Evolutionary conservation across 2,888 invertebrate genomes (phyloP), one percentile per base, ranked within the genome.

Genomic region (Holacanthella duospinosa): DNA sequence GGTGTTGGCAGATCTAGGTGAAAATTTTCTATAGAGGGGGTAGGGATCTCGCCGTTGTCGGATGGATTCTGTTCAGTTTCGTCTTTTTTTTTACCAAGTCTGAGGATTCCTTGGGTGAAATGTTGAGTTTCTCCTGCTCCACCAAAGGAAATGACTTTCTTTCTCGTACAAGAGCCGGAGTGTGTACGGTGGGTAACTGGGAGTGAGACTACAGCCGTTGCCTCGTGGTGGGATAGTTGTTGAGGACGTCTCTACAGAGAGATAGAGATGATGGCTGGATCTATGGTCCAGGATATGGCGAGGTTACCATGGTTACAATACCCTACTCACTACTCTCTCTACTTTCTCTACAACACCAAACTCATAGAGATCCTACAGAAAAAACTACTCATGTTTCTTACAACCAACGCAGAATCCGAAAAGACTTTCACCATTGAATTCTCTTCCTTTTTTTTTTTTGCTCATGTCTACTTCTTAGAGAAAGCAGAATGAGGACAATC

Each of bases 281-380:
- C 36, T 21, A 9, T 48, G 57, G n/a, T 57, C 57, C 36, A 57
- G 57, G 57, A 57, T 21, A 57, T 57, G 57, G 57, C 36, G 36
- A 36, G 16, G 36, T 55, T 55, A 4, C 27, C 27, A 55, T 55
- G 55, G 27, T 19, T 25, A 55, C 55, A n/a, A 9, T 27, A 36
- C 9, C 16, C 36, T 36, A 6, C 9, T 9, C 36, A 9, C 36
- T 16, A 36, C 36, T 36, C 16, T 36, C 36, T 36, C 36, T 16
- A 16, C 36, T n/a, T n/a, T n/a, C n/a, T n/a, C n/a, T n/a, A n/a
- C n/a, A n/a, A n/a, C n/a, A n/a, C n/a, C n/a, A n/a, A n/a, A n/a
- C n/a, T n/a, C n/a, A n/a, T n/a, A n/a, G n/a, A n/a, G n/a, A n/a
- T n/a, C n/a, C n/a, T 16, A 16, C 9, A 36, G 36, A 36, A 36